phyloP scores from a whole-genome alignment of 2,797 vertebrate species.

The Syndactyla subalaris region DNA sequence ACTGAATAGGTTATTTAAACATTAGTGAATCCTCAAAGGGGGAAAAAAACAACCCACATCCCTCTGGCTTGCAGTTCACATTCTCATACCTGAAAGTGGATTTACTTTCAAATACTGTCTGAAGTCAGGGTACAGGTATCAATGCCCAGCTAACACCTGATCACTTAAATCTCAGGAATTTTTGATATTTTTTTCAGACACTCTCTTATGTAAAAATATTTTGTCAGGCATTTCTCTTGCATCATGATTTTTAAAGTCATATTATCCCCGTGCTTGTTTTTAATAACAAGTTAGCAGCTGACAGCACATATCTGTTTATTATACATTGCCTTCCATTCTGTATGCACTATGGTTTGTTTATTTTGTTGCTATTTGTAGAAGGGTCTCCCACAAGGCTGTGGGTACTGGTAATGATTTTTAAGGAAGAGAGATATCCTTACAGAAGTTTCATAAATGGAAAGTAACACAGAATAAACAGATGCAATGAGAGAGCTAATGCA shows the following conservation, averaged over 20 bases:
- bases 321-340: background rate
- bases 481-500: background rate
- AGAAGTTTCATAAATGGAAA: constrained; percentile 32
- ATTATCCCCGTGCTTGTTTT: background rate
- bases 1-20: background rate
- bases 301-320: background rate
- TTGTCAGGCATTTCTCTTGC: background rate
- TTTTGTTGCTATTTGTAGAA: constrained; percentile 32
- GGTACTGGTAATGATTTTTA: constrained; percentile 7
- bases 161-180: background rate
- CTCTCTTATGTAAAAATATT: background rate
- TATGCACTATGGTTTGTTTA: background rate
- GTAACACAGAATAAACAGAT: constrained; percentile 11
- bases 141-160: background rate
- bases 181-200: background rate
- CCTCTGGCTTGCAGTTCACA: background rate
- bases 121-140: background rate
- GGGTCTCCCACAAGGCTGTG: constrained; percentile 13
- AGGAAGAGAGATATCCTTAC: constrained; percentile 27
- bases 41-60: background rate
- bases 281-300: background rate
- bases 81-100: background rate
- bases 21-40: background rate
- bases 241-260: background rate
- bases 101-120: background rate